A percentile compares a stretch with the other conserved stretches of the same genome.
phyloP scores from a whole-genome alignment of 2,113 vertebrate species.

The Vidua chalybeata region DNA sequence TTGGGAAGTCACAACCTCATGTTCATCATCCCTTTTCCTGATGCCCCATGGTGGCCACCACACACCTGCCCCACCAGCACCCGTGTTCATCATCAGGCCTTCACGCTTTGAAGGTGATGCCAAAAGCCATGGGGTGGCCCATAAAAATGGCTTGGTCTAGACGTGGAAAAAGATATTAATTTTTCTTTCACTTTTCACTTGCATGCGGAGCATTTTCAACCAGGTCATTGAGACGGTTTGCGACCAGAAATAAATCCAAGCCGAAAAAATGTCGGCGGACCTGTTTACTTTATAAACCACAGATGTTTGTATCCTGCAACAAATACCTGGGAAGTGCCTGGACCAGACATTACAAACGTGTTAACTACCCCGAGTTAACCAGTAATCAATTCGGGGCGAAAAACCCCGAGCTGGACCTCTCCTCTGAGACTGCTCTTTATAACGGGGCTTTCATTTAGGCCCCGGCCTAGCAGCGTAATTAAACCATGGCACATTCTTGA shows the following conservation, averaged over 20 bases:
- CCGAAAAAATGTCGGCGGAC: background rate
- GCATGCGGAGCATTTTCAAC: background rate
- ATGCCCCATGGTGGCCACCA: background rate
- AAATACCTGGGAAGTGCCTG: constrained; percentile 45
- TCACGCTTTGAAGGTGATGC: background rate
- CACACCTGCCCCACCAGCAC: background rate
- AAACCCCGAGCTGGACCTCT: constrained; percentile 15
- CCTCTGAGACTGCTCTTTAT: constrained; percentile 43
- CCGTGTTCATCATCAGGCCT: fast-evolving
- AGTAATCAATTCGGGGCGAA: background rate
- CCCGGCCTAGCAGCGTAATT: constrained; percentile 11
- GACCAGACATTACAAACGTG: constrained; percentile 47
- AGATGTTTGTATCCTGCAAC: constrained; percentile 50
- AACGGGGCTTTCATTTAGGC: constrained; percentile 56
- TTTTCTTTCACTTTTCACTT: background rate
- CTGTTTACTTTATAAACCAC: constrained; percentile 40
- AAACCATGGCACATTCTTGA: constrained; percentile 55
- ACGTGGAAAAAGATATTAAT: background rate
- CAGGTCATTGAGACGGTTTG: background rate
- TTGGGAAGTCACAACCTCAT: background rate
- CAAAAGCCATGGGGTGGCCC: background rate
- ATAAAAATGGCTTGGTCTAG: background rate
- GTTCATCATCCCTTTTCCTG: background rate
- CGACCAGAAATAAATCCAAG: background rate
- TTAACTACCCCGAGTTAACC: constrained; percentile 38